phyloP scores from a whole-genome alignment of 2,113 vertebrate genomes.

The Clupea harengus region DNA sequence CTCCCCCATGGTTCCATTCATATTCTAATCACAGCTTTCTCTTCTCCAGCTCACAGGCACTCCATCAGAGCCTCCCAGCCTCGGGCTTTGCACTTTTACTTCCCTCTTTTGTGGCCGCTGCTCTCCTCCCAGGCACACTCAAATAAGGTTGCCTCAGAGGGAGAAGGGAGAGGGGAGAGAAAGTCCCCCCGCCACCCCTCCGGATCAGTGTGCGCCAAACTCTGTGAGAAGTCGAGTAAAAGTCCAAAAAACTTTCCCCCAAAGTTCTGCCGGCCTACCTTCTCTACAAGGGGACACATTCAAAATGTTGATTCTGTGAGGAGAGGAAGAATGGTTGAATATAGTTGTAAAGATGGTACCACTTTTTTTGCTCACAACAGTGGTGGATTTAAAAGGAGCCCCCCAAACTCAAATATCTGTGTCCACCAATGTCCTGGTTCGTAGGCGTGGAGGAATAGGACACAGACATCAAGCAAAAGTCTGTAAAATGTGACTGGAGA shows the following conservation, averaged over 20 bases:
- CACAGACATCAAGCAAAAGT: constrained; percentile 33
- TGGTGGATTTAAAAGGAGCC: neutral
- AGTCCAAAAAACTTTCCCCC: constrained; percentile 14
- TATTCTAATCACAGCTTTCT: constrained; percentile 99
- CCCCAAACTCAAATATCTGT: neutral
- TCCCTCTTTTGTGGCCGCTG: constrained; percentile 74
- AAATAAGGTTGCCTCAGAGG: constrained; percentile 68
- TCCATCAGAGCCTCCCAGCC: constrained; percentile 85
- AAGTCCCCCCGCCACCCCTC: constrained; percentile 33
- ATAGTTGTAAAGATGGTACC: neutral
- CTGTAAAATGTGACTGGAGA: constrained; percentile 53
- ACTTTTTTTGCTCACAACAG: neutral
- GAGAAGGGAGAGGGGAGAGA: constrained; percentile 44
- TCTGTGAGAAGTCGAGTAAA: constrained; percentile 28
- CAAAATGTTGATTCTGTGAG: neutral
- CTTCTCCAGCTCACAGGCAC: constrained; percentile 92
- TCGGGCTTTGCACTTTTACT: constrained; percentile 87
- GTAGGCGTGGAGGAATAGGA: constrained; percentile 16
- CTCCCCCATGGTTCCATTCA: constrained; percentile 91
- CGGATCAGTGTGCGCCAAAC: constrained; percentile 30
- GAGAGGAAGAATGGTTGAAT: neutral
- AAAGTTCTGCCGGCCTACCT: neutral
- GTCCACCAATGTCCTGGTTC: neutral
- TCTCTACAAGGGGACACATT: neutral
- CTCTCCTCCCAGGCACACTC: constrained; percentile 71